phyloP scores from a whole-genome alignment of 2,113 vertebrate genomes.

The Pampusana beccarii region DNA sequence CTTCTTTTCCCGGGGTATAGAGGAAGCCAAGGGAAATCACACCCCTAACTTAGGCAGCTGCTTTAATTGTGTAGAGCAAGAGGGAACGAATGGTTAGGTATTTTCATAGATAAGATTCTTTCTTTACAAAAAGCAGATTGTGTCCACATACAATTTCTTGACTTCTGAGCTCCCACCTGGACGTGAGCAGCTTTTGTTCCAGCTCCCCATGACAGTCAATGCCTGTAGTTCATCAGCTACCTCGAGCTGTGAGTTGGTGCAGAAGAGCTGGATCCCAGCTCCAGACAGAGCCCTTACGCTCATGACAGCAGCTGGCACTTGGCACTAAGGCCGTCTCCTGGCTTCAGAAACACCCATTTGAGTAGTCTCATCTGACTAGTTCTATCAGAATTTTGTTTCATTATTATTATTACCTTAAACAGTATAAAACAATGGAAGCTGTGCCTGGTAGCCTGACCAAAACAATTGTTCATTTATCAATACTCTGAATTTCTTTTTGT shows the following conservation, averaged over 20 bases:
- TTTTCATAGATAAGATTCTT: neutral
- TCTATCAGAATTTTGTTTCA: neutral
- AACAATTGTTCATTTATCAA: neutral
- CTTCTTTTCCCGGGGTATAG: neutral
- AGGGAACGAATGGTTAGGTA: neutral
- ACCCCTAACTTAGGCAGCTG: neutral
- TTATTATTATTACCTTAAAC: neutral
- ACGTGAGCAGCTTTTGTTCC: neutral
- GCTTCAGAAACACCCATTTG: neutral
- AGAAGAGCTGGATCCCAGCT: neutral
- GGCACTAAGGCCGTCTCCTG: neutral
- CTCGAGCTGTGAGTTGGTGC: neutral
- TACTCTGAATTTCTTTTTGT: neutral
- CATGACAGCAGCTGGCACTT: neutral
- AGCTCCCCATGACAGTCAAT: neutral
- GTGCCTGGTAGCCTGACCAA: neutral
- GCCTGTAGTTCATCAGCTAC: neutral
- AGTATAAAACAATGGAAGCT: neutral
- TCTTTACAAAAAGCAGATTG: neutral
- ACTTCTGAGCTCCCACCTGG: neutral
- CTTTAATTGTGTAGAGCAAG: neutral
- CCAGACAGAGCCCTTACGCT: neutral
- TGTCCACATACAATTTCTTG: neutral
- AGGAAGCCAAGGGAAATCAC: neutral
- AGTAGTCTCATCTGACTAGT: neutral